phyloP scores from a whole-genome alignment of 2,888 invertebrate species.

The Xiphydria camelus region DNA sequence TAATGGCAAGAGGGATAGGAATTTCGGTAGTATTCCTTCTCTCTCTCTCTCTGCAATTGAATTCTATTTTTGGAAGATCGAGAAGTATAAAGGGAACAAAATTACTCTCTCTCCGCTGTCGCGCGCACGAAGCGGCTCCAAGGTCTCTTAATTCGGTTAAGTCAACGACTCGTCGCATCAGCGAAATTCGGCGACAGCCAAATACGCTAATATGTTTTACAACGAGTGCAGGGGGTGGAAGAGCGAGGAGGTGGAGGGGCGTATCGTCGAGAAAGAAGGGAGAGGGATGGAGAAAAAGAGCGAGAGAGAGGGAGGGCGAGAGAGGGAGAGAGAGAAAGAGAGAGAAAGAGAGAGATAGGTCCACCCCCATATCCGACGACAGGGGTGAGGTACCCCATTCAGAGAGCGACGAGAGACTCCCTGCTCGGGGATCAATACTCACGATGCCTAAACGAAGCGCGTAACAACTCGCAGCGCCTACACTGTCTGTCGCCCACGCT shows the following conservation, averaged over 20 bases:
- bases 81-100: no score
- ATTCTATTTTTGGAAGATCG: no score
- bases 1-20: no score
- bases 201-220: slow-evolving; percentile 40
- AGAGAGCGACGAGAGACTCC: slow-evolving; percentile 40
- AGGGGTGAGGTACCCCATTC: slow-evolving; percentile 45
- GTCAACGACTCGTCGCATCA: slow-evolving; percentile 7
- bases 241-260: slow-evolving; percentile 8
- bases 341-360: slow-evolving; percentile 16
- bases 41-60: no score
- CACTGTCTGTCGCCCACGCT: slow-evolving; percentile 6
- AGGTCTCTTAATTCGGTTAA: not conserved
- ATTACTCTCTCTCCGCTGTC: no score
- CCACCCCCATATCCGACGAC: slow-evolving; percentile 29
- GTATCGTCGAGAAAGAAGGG: no score
- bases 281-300: slow-evolving; percentile 4
- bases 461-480: slow-evolving; percentile 34
- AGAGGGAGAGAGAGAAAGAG: slow-evolving; percentile 6
- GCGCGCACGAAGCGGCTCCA: no score
- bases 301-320: slow-evolving; percentile 11
- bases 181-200: slow-evolving; percentile 13
- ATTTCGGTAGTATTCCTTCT: no score
- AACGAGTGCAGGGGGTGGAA: slow-evolving; percentile 24
- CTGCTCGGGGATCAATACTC: slow-evolving; percentile 51
- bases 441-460: slow-evolving; percentile 46